These are phyloP conservation scores for Tetragnatha versicolor DNA, from an alignment of 1,140 invertebrate genomes.

Conservation along the genomic window DNA sequence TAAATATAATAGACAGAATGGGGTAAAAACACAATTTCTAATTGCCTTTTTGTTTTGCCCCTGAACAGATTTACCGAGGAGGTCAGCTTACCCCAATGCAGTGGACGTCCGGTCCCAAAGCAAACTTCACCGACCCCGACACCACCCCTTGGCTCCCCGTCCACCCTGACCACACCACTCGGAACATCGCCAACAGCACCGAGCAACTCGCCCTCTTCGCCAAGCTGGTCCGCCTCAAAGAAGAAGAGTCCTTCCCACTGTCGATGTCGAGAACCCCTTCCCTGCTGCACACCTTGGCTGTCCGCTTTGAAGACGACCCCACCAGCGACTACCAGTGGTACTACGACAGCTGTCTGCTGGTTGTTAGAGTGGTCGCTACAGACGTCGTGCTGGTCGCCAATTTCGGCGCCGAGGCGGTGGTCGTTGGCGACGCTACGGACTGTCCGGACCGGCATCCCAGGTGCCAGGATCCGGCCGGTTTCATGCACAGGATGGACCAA, in stretches of 20 bases:
- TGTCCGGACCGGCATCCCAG: neutral
- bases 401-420: neutral
- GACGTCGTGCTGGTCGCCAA: neutral
- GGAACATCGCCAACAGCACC: conserved; percentile 37
- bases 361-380: neutral
- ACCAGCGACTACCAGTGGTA: neutral
- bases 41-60: no score
- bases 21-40: no score
- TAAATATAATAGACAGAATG: no score
- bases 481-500: neutral
- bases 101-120: conserved; percentile 49
- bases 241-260: neutral
- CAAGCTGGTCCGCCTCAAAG: conserved; percentile 10
- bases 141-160: conserved; percentile 50
- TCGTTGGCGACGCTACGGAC: neutral
- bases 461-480: neutral
- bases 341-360: neutral
- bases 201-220: conserved; percentile 1
- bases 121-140: conserved; percentile 42
- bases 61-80: conserved; percentile 39
- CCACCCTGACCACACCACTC: conserved; percentile 33
- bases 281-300: neutral
- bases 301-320: neutral
- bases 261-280: neutral
- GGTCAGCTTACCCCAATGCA: conserved; percentile 57